A percentile compares a stretch with the other conserved stretches of the same genome.
Conservation (phyloP, 2,113 vertebrate species). For the Progne subis region DNA sequence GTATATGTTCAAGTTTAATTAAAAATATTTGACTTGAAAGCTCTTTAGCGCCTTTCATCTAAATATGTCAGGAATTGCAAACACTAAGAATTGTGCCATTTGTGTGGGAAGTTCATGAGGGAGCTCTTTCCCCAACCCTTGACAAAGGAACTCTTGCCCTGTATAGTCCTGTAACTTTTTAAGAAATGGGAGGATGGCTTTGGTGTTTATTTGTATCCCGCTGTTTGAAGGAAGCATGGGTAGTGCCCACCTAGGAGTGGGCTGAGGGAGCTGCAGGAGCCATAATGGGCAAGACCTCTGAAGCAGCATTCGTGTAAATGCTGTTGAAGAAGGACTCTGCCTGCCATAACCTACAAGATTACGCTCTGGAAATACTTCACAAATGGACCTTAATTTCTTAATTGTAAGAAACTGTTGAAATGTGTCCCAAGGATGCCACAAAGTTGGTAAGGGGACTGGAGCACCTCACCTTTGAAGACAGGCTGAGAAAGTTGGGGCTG, state of each 20-base stretch:
- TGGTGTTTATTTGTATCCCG: neutral
- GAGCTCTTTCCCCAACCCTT: neutral
- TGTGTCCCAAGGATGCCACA: neutral
- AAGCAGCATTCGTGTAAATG: neutral
- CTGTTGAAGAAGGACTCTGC: neutral
- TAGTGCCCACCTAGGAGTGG: accelerated
- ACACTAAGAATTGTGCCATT: neutral
- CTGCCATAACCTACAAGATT: neutral
- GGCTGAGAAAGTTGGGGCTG: neutral
- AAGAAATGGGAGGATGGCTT: neutral
- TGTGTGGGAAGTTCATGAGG: neutral
- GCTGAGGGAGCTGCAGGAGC: neutral
- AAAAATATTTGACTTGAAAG: constrained; percentile 63
- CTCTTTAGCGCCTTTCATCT: constrained; percentile 58
- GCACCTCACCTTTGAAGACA: neutral
- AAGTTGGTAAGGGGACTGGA: neutral
- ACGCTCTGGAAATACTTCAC: neutral
- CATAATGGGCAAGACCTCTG: neutral
- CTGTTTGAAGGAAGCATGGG: neutral
- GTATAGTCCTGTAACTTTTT: accelerated
- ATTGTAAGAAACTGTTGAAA: neutral
- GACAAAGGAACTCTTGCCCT: neutral
- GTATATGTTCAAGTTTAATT: constrained; percentile 61
- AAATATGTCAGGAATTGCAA: neutral
- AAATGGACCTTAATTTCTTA: neutral